phyloP scores from a whole-genome alignment of 2,797 vertebrate species.

The Sebastes dallii region DNA sequence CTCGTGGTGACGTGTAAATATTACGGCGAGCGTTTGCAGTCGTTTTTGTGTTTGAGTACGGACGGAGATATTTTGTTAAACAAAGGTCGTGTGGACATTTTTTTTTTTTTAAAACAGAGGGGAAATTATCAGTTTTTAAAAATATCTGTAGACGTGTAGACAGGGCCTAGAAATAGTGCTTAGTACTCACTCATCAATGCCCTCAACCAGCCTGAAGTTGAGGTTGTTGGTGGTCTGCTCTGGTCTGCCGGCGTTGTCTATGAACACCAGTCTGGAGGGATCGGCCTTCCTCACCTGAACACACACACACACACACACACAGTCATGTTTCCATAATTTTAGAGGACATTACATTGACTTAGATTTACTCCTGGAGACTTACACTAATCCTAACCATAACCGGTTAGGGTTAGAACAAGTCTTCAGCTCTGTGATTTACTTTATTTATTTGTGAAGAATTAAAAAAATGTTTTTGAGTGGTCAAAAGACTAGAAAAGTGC shows the following conservation, averaged over 20 bases:
- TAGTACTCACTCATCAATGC: constrained; percentile 87
- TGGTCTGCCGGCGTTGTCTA: constrained; percentile 90
- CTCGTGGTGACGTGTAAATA: too few species aligned
- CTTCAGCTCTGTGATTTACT: rapidly evolving
- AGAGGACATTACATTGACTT: neutral
- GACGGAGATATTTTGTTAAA: too few species aligned
- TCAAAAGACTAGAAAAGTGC: too few species aligned
- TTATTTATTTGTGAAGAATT: too few species aligned
- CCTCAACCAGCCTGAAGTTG: constrained; percentile 91
- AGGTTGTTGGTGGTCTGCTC: constrained; percentile 86
- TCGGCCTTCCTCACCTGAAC: constrained; percentile 81
- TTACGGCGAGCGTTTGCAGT: too few species aligned
- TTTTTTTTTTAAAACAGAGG: too few species aligned
- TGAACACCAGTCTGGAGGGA: constrained; percentile 89
- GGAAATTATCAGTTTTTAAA: too few species aligned
- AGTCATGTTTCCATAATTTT: rapidly evolving
- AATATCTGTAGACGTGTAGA: too few species aligned
- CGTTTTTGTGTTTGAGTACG: too few species aligned
- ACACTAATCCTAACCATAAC: neutral
- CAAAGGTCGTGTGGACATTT: too few species aligned
- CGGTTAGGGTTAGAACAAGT: neutral
- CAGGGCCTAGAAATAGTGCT: too few species aligned
- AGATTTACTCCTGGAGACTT: neutral
- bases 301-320: neutral
- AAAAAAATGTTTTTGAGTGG: too few species aligned